Conservation (phyloP, 1,140 invertebrate genomes). For the Neodiprion fabricii region DNA sequence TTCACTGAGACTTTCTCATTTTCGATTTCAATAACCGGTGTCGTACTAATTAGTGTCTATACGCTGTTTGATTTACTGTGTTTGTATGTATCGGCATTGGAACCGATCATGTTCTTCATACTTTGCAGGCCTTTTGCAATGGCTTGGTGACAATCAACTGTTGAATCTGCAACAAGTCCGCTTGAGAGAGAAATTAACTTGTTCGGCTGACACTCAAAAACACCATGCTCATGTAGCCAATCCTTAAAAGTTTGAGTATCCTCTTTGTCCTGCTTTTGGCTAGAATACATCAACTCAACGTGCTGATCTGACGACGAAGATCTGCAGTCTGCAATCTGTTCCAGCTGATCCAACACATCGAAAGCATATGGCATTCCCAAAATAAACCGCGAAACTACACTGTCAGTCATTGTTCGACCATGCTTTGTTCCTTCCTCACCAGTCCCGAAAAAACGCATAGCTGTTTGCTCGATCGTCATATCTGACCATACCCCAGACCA, state of each 20-base stretch:
- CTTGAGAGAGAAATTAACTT: slow-evolving; percentile 44
- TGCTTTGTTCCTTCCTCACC: slow-evolving; percentile 12
- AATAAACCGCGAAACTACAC: slow-evolving; percentile 22
- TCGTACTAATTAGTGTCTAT: not conserved
- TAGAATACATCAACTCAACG: not conserved
- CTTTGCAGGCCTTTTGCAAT: slow-evolving; percentile 36
- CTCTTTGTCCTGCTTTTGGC: not conserved
- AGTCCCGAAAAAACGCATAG: slow-evolving; percentile 31
- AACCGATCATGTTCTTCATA: slow-evolving; percentile 38
- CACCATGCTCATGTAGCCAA: not conserved
- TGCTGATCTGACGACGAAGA: not conserved
- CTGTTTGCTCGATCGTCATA: slow-evolving; percentile 27
- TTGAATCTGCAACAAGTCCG: slow-evolving; percentile 42
- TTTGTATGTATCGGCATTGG: slow-evolving; percentile 35
- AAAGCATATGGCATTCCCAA: not conserved
- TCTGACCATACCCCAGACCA: slow-evolving; percentile 14
- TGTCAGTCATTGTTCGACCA: not conserved
- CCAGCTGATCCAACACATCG: not conserved
- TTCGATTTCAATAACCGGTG: slow-evolving; percentile 5
- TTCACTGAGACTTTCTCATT: slow-evolving; percentile 28
- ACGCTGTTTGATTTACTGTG: slow-evolving; percentile 18
- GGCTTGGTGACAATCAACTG: slow-evolving; percentile 41
- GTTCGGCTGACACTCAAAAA: not conserved
- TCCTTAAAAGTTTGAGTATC: not conserved
- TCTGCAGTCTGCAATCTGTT: not conserved